Percentiles rank a stretch among this genome's conserved stretches.
Conservation (phyloP, 2,888 invertebrate genomes). For the Alloplasta piceator region DNA sequence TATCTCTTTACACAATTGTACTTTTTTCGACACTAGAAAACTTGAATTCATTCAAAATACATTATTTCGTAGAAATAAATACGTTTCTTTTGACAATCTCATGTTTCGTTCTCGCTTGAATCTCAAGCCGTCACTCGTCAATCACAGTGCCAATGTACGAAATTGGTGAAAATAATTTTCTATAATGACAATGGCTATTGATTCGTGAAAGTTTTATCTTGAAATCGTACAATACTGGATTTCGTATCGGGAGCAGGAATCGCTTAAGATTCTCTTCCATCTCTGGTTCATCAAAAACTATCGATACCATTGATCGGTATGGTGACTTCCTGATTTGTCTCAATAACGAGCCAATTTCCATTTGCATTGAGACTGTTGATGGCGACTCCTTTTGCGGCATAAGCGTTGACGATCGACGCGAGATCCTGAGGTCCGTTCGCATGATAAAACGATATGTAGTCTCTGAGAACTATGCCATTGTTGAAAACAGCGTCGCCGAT, state of each 20-base stretch:
- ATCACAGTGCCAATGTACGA: no score
- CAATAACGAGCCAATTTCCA: conserved; percentile 80
- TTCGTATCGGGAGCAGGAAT: conserved; percentile 15
- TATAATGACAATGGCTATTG: no score
- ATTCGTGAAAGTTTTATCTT: no score
- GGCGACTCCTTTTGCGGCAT: conserved; percentile 73
- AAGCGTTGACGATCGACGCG: conserved; percentile 77
- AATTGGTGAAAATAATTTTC: no score
- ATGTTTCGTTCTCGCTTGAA: no score
- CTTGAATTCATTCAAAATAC: conserved; percentile 26
- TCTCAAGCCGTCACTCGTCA: no score
- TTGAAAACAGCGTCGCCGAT: conserved; percentile 80
- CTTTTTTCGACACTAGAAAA: background rate
- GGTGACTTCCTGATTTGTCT: conserved; percentile 75
- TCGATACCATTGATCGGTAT: conserved; percentile 73
- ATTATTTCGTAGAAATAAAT: conserved; percentile 49
- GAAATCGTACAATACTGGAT: conserved; percentile 66
- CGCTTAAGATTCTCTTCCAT: conserved; percentile 1
- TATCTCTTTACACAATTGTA: no score
- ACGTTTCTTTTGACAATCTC: conserved; percentile 24
- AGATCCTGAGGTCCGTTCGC: conserved; percentile 73
- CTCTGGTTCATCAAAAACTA: conserved; percentile 67
- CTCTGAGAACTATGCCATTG: conserved; percentile 77
- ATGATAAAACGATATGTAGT: conserved; percentile 75
- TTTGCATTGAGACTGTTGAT: conserved; percentile 78